Conservation (phyloP, 2,113 vertebrate genomes). For the Sclerurus mexicanus region DNA sequence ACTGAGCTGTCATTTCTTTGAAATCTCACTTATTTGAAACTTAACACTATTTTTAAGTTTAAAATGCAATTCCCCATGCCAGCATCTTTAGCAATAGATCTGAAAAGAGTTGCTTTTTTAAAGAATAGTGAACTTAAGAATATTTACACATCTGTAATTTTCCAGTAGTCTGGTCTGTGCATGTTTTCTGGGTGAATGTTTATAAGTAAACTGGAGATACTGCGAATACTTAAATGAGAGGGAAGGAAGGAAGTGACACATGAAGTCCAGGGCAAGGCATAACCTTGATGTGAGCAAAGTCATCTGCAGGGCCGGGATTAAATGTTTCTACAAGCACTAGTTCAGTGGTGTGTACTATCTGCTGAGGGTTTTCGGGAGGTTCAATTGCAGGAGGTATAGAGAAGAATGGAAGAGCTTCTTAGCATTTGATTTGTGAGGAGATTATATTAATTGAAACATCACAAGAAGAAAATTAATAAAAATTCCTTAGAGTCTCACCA, state of each 20-base stretch:
- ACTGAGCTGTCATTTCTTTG: not conserved
- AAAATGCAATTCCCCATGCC: not conserved
- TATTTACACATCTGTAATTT: not conserved
- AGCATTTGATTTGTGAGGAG: not conserved
- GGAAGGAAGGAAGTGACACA: not conserved
- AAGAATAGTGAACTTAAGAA: not conserved
- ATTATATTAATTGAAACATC: not conserved
- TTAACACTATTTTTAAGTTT: not conserved
- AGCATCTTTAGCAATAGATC: not conserved
- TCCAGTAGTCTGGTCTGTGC: not conserved
- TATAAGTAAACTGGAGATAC: not conserved
- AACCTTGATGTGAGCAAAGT: not conserved
- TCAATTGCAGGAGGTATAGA: not conserved
- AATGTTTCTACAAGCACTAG: not conserved
- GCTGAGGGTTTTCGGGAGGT: not conserved
- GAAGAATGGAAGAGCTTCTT: not conserved
- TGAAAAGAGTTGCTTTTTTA: not conserved
- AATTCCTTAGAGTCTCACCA: not conserved
- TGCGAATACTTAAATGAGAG: not conserved
- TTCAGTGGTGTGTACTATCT: not conserved
- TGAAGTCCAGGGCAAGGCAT: not conserved
- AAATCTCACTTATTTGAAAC: not conserved
- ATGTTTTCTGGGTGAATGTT: not conserved
- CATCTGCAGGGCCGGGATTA: not conserved
- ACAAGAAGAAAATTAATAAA: not conserved